Evolutionary conservation across 2,888 invertebrate species (phyloP), one percentile per base, ranked within the genome.

Genomic region (Ischnus inquisitorius): DNA sequence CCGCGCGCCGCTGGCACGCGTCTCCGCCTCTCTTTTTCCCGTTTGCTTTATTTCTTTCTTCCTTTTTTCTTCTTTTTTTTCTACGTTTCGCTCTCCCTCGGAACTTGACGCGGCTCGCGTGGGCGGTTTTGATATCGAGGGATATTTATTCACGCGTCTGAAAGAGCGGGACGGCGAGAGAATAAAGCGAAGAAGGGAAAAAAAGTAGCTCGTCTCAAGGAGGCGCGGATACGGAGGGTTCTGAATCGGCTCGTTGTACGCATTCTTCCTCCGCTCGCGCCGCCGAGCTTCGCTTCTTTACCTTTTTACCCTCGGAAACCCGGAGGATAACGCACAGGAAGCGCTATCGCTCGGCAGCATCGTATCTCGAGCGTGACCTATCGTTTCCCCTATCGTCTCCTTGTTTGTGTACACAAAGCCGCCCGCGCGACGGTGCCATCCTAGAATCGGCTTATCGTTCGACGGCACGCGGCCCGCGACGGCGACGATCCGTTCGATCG

Each of bases 171-270:
- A 54, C 10, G 65, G 62, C 62, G 62, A 57, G 60, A 72, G 22
- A 65, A 75, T 82, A 79, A 80, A 65, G 76, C 69, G 77, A 62
- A 65, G 54, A 75, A 57, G 65, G 43, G 34, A 76, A 19, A 39
- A 62, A 78, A 34, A 57, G 57, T 34, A 16, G 39, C 25, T 34
- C 46, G 74, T 84, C 77, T 81, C 72, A 71, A 84, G 75, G 75
- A 84, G 76, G 60, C 83, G 71, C 46, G 57, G 72, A 83, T 79
- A 72, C 60, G 69, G 71, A 69, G 83, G 74, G 67, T 68, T 60
- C 85, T 91, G 91, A 91, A 91, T 91, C 89, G 89, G 43, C 87
- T 87, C 91, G 84, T 91, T 91, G 91, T 90, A n/a, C 25, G 16
- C 28, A 12, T 28, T 51, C 34, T 60, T 41, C 60, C 60, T 60